phyloP scores from a whole-genome alignment of 2,113 vertebrate species.

The Phrynosoma platyrhinos region DNA sequence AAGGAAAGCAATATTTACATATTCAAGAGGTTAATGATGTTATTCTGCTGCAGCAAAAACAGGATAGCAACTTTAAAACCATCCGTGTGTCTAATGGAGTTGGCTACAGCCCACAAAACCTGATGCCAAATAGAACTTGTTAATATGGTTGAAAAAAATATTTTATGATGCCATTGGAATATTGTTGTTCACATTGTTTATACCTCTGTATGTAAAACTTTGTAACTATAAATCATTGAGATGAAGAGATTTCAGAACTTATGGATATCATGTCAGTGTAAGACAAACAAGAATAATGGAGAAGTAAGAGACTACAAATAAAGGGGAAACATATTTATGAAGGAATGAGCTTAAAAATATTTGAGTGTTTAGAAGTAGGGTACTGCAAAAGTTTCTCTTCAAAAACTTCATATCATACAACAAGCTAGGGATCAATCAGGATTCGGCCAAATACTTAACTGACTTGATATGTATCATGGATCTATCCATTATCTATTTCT shows the following conservation, averaged over 20 bases:
- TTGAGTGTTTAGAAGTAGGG: no score
- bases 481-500: slow-evolving; percentile 65
- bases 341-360: neutral
- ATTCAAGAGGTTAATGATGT: no score
- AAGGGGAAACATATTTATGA: neutral
- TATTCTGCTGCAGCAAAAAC: no score
- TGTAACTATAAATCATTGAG: neutral
- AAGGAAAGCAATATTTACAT: no score
- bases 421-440: slow-evolving; percentile 9
- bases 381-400: neutral
- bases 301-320: neutral
- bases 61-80: no score
- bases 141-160: no score
- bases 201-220: neutral
- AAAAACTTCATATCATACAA: slow-evolving; percentile 12
- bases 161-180: no score
- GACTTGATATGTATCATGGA: slow-evolving; percentile 54
- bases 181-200: neutral
- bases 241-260: neutral
- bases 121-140: no score
- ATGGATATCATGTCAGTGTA: neutral
- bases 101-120: no score
- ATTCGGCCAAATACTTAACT: slow-evolving; percentile 50
- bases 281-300: neutral
- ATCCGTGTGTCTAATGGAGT: no score